These are phyloP conservation scores for Odocoileus virginianus DNA, from an alignment of 2,113 vertebrate genomes.

Conservation along the genomic window DNA sequence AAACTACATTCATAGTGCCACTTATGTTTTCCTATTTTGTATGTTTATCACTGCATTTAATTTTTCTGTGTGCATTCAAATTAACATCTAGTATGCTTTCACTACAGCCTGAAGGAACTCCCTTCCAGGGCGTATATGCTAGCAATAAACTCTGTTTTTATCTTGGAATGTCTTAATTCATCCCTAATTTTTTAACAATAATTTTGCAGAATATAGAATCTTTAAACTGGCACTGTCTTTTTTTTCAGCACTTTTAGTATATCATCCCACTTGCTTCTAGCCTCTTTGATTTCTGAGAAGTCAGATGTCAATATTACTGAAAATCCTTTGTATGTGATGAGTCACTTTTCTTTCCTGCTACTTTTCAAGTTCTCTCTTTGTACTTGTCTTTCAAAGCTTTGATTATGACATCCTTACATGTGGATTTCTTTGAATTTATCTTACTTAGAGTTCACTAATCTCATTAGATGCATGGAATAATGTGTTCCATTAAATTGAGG, in stretches of 20 bases:
- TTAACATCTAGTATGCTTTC: background rate
- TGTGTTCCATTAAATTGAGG: background rate
- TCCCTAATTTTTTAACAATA: background rate
- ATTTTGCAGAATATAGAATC: background rate
- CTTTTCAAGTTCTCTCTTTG: background rate
- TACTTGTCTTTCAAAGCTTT: background rate
- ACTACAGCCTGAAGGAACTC: background rate
- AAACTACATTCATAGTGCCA: background rate
- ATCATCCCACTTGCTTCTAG: background rate
- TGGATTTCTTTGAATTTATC: background rate
- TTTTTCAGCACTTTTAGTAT: background rate
- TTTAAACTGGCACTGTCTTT: background rate
- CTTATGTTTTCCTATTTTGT: background rate
- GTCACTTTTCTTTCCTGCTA: background rate
- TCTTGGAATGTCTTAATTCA: background rate
- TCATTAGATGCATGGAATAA: background rate
- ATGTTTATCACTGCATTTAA: background rate
- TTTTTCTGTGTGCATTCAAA: background rate
- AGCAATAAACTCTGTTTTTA: background rate
- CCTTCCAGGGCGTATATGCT: background rate
- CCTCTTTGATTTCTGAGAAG: background rate
- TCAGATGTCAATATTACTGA: background rate
- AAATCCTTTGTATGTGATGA: background rate
- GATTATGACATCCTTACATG: background rate
- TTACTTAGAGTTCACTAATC: background rate